phyloP scores from a whole-genome alignment of 2,797 vertebrate species.

The Taenioides sp. region DNA sequence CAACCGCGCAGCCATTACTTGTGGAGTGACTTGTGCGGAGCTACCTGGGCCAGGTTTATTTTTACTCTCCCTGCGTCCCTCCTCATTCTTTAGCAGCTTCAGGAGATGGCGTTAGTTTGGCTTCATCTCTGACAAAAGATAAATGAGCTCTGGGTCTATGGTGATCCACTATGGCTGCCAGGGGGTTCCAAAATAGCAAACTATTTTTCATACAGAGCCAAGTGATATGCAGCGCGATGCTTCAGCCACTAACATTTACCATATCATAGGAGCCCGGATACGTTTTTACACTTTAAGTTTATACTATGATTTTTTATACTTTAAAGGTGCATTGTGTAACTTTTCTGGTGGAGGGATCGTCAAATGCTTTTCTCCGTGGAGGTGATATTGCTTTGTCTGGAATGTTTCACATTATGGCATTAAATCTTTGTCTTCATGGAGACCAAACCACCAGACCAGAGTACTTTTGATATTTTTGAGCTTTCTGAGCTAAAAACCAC shows the following conservation, averaged over 20 bases:
- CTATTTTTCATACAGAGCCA: slow-evolving; percentile 99
- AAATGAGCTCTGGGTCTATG: slow-evolving; percentile 98
- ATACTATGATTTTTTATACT: no score
- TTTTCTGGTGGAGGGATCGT: no score
- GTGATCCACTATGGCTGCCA: slow-evolving; percentile 97
- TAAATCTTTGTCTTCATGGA: no score
- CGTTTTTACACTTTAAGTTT: slow-evolving; percentile 68
- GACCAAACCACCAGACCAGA: no score
- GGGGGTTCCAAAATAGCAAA: slow-evolving; percentile 99
- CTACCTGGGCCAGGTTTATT: slow-evolving; percentile 89
- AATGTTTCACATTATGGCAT: no score
- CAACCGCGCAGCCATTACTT: slow-evolving; percentile 84
- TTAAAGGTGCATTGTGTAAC: no score
- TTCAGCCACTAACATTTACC: slow-evolving; percentile 92
- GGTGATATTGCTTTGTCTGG: no score
- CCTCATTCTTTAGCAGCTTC: slow-evolving; percentile 95
- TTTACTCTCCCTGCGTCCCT: slow-evolving; percentile 91
- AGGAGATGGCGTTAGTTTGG: slow-evolving; percentile 95
- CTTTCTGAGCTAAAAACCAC: no score
- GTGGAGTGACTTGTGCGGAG: slow-evolving; percentile 83
- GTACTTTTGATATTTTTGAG: no score
- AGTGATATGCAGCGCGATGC: slow-evolving; percentile 94
- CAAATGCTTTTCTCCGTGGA: no score
- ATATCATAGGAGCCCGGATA: slow-evolving; percentile 84
- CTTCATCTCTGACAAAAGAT: slow-evolving; percentile 99